These are phyloP conservation scores for Volucella zonaria DNA, from an alignment of 2,888 invertebrate genomes.

Conservation along the genomic window DNA sequence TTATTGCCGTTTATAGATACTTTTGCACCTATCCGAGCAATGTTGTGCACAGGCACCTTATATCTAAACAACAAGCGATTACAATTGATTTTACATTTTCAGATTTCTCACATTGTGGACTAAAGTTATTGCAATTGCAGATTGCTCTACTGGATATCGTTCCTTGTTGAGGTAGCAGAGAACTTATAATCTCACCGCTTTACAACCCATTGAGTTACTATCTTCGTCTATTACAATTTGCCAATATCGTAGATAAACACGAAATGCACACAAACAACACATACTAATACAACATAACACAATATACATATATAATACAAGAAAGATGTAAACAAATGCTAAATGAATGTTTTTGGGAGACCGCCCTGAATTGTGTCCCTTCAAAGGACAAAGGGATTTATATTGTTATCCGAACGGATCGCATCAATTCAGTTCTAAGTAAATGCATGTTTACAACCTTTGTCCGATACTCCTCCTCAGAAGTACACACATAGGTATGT, in stretches of 20 bases:
- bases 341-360: conserved; percentile 65
- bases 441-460: conserved; percentile 57
- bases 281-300: conserved; percentile 55
- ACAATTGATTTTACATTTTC: conserved; percentile 70
- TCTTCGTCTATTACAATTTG: not conserved
- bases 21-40: conserved; percentile 52
- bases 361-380: conserved; percentile 37
- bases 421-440: conserved; percentile 59
- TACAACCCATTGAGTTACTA: not conserved
- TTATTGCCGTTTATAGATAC: conserved; percentile 51
- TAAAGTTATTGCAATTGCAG: conserved; percentile 38
- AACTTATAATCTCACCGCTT: too few species aligned
- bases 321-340: conserved; percentile 66
- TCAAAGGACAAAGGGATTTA: conserved; percentile 61
- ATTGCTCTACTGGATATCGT: not conserved
- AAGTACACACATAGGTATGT: not conserved
- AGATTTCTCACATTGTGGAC: conserved; percentile 45
- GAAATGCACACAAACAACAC: conserved; percentile 28
- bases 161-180: too few species aligned
- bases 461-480: not conserved
- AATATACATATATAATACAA: conserved; percentile 44
- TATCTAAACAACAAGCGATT: conserved; percentile 58
- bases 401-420: conserved; percentile 64
- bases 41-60: conserved; percentile 20
- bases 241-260: conserved; percentile 66